These are phyloP conservation scores for Drosophila sordidapex DNA, from an alignment of 2,888 invertebrate genomes.

Conservation along the genomic window DNA sequence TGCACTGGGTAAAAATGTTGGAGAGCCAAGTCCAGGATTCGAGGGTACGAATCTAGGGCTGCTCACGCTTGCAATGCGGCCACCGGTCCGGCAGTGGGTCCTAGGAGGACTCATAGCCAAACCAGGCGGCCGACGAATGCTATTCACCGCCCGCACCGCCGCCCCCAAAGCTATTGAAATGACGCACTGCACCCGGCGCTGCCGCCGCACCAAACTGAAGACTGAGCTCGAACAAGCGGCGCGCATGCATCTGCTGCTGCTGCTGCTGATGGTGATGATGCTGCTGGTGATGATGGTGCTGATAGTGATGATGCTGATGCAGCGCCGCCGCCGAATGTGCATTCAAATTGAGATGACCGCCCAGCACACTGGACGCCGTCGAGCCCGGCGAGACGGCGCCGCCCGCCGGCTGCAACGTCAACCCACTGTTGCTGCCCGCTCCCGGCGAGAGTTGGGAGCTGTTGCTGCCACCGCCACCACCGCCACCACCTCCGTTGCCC, in stretches of 20 bases:
- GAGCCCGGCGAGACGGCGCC: conserved; percentile 81
- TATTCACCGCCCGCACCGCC: conserved; percentile 84
- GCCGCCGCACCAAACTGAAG: conserved; percentile 85
- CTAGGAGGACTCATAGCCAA: conserved; percentile 83
- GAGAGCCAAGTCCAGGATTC: not conserved
- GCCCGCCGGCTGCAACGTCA: conserved; percentile 79
- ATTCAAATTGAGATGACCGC: conserved; percentile 84
- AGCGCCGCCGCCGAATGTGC: conserved; percentile 83
- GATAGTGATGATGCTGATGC: conserved; percentile 84
- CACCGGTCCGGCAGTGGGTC: conserved; percentile 64
- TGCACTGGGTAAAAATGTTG: conserved; percentile 78
- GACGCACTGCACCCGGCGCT: conserved; percentile 84
- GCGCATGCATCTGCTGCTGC: conserved; percentile 85
- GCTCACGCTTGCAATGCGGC: conserved; percentile 64
- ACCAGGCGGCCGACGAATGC: conserved; percentile 84
- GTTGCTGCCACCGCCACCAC: conserved; percentile 45
- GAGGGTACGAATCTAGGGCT: conserved; percentile 33
- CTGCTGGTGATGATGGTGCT: conserved; percentile 84
- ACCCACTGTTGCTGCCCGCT: conserved; percentile 80
- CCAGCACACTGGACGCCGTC: conserved; percentile 82
- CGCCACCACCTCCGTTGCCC: conserved; percentile 7
- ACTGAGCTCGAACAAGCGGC: conserved; percentile 85
- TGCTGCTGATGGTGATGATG: conserved; percentile 85
- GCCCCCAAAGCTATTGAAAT: conserved; percentile 85
- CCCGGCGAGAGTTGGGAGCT: conserved; percentile 79